phyloP scores from a whole-genome alignment of 2,113 vertebrate genomes.

The Cyanistes caeruleus region DNA sequence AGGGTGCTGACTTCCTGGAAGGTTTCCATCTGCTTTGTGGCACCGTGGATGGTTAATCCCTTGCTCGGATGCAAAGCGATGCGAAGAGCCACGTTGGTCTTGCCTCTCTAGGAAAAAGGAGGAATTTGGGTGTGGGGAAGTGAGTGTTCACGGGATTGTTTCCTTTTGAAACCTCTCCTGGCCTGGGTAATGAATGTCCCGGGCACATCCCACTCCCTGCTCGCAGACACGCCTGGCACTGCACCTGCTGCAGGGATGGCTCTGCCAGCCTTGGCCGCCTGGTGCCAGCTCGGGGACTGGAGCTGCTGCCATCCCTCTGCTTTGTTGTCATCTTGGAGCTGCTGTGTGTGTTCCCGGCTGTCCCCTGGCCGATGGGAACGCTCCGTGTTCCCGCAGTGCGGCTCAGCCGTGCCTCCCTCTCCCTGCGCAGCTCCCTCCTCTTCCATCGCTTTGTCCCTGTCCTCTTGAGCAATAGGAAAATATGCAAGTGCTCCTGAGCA shows the following conservation, averaged over 20 bases:
- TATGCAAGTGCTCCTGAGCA: background rate
- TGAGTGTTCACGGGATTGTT: background rate
- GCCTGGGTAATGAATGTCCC: background rate
- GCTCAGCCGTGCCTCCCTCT: fast-evolving
- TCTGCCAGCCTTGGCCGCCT: background rate
- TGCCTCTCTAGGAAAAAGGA: background rate
- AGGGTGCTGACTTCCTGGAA: slow-evolving; percentile 53
- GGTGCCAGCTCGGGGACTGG: background rate
- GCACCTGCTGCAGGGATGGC: background rate
- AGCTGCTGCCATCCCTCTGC: background rate
- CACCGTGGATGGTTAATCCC: slow-evolving; percentile 6
- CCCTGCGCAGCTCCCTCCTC: background rate
- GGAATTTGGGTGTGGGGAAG: background rate
- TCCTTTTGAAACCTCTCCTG: background rate
- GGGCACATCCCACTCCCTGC: background rate
- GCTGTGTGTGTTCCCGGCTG: background rate
- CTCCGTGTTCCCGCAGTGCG: fast-evolving
- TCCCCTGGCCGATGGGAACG: background rate
- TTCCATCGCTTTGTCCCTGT: background rate
- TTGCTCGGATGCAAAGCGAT: slow-evolving; percentile 24
- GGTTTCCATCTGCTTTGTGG: background rate
- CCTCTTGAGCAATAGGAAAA: background rate
- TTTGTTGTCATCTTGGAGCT: background rate
- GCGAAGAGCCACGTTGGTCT: background rate
- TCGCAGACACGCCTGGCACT: fast-evolving